Conservation (phyloP, 2,797 vertebrate species). For the Megalops cyprinoides region DNA sequence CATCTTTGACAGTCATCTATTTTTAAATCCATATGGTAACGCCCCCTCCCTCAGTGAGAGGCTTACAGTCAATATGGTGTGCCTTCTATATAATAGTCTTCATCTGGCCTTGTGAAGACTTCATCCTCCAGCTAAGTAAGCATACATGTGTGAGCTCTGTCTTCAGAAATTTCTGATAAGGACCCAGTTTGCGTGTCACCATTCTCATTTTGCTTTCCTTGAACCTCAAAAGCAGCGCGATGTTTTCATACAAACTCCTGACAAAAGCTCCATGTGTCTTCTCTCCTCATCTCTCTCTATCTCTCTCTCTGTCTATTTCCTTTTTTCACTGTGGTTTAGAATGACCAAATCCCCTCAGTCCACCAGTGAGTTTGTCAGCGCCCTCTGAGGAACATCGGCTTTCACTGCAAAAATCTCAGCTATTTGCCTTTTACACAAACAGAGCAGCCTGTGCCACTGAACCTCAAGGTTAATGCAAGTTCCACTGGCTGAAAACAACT, state of each 20-base stretch:
- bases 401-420: constrained; percentile 14
- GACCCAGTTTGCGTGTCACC: constrained; percentile 9
- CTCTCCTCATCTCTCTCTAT: neutral
- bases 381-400: constrained; percentile 2
- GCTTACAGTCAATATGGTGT: constrained; percentile 21
- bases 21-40: constrained; percentile 14
- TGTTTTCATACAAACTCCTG: neutral
- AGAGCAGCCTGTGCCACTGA: neutral
- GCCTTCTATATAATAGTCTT: constrained; percentile 44
- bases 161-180: constrained; percentile 11
- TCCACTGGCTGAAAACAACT: neutral
- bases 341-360: neutral
- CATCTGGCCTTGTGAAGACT: constrained; percentile 41
- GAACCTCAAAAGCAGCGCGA: neutral
- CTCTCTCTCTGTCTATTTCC: neutral
- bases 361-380: neutral
- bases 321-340: neutral
- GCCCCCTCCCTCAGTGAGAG: constrained; percentile 34
- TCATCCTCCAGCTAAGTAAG: constrained; percentile 38
- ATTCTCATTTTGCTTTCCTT: constrained; percentile 26
- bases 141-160: constrained; percentile 26
- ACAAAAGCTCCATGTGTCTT: constrained; percentile 1
- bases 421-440: constrained; percentile 10
- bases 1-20: too few species aligned
- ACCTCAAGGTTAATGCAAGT: neutral